A percentile compares a stretch with the other conserved stretches of the same genome.
phyloP scores from a whole-genome alignment of 2,888 invertebrate species.

The Dolomedes plantarius region DNA sequence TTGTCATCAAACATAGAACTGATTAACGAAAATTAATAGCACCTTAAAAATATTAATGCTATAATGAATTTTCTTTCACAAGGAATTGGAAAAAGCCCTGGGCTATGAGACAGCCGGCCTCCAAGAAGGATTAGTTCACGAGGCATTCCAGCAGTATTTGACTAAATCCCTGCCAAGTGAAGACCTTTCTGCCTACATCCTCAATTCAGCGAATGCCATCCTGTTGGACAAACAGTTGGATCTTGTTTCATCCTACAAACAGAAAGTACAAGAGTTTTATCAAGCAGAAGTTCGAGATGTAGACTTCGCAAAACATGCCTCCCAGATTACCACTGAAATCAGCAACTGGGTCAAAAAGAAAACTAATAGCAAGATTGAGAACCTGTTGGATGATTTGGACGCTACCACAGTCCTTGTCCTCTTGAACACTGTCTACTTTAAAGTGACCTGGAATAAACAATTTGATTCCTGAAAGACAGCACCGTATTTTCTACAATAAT shows the following conservation, averaged over 20 bases:
- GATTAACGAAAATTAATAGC: too few relatives aligned
- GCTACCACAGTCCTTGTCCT: slow-evolving; percentile 76
- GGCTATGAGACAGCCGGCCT: neutral
- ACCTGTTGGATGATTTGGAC: slow-evolving; percentile 53
- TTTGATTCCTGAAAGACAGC: slow-evolving; percentile 75
- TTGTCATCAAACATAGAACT: too few relatives aligned
- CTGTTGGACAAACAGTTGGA: slow-evolving; percentile 80
- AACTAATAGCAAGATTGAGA: slow-evolving; percentile 68
- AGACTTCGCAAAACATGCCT: slow-evolving; percentile 35
- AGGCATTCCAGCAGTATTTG: slow-evolving; percentile 8
- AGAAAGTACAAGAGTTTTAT: slow-evolving; percentile 28
- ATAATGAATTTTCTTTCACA: too few relatives aligned
- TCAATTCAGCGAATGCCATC: slow-evolving; percentile 83
- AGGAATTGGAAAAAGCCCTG: slow-evolving; percentile 16
- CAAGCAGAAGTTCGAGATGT: slow-evolving; percentile 51
- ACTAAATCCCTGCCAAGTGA: neutral
- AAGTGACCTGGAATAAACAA: slow-evolving; percentile 77
- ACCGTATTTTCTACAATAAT: slow-evolving; percentile 53
- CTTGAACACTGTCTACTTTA: slow-evolving; percentile 79
- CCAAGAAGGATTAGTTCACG: slow-evolving; percentile 16
- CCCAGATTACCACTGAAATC: slow-evolving; percentile 28
- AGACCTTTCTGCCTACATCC: slow-evolving; percentile 20
- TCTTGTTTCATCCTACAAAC: slow-evolving; percentile 26
- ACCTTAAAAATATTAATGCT: too few relatives aligned
- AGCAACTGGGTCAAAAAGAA: slow-evolving; percentile 66